Conservation (phyloP, 2,113 vertebrate genomes). For the Ailurus styani region DNA sequence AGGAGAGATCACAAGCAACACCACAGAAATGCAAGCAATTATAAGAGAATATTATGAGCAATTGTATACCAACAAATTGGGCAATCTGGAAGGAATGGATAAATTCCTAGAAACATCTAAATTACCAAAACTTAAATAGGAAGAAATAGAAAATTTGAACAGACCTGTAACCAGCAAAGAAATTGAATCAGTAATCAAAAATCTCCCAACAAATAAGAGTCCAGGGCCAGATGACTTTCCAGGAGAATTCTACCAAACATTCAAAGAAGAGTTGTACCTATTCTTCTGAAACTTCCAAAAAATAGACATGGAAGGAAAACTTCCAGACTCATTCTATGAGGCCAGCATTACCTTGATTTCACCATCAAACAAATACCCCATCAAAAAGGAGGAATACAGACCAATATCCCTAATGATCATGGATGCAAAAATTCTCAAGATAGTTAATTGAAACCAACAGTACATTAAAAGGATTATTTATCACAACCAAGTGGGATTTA, state of each 20-base stretch:
- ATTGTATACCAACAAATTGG: neutral
- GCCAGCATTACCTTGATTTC: neutral
- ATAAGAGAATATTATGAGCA: neutral
- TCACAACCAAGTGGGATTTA: neutral
- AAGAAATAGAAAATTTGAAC: neutral
- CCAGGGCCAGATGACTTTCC: neutral
- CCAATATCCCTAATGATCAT: neutral
- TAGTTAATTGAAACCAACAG: neutral
- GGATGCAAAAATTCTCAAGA: neutral
- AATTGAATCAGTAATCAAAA: neutral
- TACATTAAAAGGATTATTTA: neutral
- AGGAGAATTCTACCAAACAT: neutral
- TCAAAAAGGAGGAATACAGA: neutral
- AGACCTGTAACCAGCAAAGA: neutral
- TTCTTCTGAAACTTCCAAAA: neutral
- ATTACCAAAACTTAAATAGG: neutral
- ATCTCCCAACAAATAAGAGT: neutral
- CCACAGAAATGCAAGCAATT: neutral
- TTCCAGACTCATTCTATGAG: neutral
- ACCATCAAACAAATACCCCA: neutral
- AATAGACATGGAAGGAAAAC: neutral
- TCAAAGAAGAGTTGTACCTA: neutral
- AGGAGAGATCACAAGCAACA: no score
- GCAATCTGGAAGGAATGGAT: neutral
- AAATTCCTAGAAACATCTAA: neutral